A percentile compares a stretch with the other conserved stretches of the same genome.
phyloP scores from a whole-genome alignment of 2,888 invertebrate species.

The Ctenicera cuprea region DNA sequence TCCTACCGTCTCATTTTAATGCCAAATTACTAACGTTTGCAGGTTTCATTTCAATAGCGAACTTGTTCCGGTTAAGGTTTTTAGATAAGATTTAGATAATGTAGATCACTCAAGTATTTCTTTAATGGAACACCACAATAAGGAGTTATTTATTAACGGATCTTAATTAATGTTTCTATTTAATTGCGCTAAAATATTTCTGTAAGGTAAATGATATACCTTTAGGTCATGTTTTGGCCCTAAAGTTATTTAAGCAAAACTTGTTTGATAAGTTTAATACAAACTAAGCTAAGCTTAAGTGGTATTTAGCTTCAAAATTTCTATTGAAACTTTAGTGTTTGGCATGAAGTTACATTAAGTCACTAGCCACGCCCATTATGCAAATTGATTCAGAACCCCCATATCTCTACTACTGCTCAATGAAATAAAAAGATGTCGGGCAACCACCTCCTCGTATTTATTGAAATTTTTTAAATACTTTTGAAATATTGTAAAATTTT shows the following conservation, averaged over 20 bases:
- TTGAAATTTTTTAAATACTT: no score
- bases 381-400: no score
- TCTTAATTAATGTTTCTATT: not conserved
- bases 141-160: not conserved
- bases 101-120: not conserved
- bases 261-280: not conserved
- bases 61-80: not conserved
- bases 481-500: no score
- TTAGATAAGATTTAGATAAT: not conserved
- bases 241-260: not conserved
- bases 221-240: not conserved
- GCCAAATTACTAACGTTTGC: conserved; percentile 15
- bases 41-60: not conserved
- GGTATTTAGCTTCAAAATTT: not conserved
- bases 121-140: not conserved
- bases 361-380: no score
- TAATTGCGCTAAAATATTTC: no score
- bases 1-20: conserved; percentile 9
- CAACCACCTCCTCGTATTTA: no score
- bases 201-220: not conserved
- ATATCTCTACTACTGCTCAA: no score
- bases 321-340: no score
- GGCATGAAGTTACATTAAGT: no score
- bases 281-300: not conserved
- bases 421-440: no score